Evolutionary conservation across 2,113 vertebrate species (phyloP), one percentile per base, ranked within the genome.

Genomic region (Brachyistius frenatus): DNA sequence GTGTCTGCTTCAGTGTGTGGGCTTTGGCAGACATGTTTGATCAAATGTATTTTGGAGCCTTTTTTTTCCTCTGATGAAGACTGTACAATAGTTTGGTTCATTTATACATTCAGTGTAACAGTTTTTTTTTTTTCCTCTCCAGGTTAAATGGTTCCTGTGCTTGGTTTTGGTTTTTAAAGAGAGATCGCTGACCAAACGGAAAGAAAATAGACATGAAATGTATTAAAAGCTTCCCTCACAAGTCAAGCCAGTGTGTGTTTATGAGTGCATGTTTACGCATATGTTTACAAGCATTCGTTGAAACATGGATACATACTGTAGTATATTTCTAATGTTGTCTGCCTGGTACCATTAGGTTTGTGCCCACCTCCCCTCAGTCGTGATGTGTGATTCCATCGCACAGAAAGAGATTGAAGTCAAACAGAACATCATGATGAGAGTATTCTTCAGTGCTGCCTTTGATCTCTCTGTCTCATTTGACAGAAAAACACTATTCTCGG

Each of bases 401-500:
- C 73, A 80, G 57, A 66, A 65, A 57, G 37, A 80, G 53, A 85
- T 60, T 73, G 75, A 86, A 84, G 86, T 91, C 71, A 86, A 87
- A 91, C 50, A 63, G 76, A 83, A 76, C 73, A 87, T 85, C 36
- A 53, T 66, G 86, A 88, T 88, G 87, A 87, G 84, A 86, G 87
- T 66, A 74, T 80, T 90, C 73, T 77, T 80, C 70, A 78, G 79
- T 64, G 76, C 79, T 65, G 75, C 68, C 71, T 90, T 91, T 92
- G 77, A 90, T 92, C 85, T 87, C 66, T 79, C 86, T 55, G 66
- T 89, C 77, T 91, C 71, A 63, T 73, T 70, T 82, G 83, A 87
- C 69, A 88, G 78, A 88, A 91, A 84, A 80, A 73, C 73, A 77
- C 79, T 69, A 66, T 80, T 80, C 77, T 81, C 68, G 78, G 73